Evolutionary conservation across 2,888 invertebrate species (phyloP), one percentile per base, ranked within the genome.

Genomic region (Eupithecia exiguata): DNA sequence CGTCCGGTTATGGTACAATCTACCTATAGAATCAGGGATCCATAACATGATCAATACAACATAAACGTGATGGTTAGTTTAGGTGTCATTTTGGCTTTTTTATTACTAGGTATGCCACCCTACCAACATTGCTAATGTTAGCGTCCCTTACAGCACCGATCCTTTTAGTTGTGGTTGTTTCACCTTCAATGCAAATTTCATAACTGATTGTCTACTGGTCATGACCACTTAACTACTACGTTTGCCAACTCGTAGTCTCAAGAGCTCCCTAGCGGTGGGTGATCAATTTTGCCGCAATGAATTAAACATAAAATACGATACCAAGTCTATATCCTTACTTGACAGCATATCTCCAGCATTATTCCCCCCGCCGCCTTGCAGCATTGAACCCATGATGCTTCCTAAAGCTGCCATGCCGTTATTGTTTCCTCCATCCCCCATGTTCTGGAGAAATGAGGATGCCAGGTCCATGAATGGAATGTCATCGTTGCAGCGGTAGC

Each of bases 381-480:
- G 95, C 68, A 97, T 93, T 43, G 94, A 95, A 1, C 96, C 96
- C 14, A 97, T 92, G 67, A 97, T 91, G 12, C 95, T 96, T 1
- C 96, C 96, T 0, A 97, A 90, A 1, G 95, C 95, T 0, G 95
- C 95, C 67, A 95, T 86, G 0, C 95, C 95, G 14, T 93, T 91
- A 58, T 91, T 87, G 30, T 84, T 83, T 0, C 89, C 92, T 0
- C 90, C 90, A 16, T 89, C 87, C 0, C 92, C 92, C 83, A 96
- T 96, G 82, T 96, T 96, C 83, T 96, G 95, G 62, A 97, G 92
- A 72, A 97, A 95, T 25, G 96, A 94, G 4, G 96, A 95, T 0
- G 97, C 97, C 74, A 96, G 95, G 79, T 97, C 96, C 79, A 97
- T 84, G 69, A 97, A 93, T 0, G 96, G 96, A 83, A 95, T 96